Evolutionary conservation across 2,888 invertebrate species (phyloP).

Genomic region (Microchrysa polita): DNA sequence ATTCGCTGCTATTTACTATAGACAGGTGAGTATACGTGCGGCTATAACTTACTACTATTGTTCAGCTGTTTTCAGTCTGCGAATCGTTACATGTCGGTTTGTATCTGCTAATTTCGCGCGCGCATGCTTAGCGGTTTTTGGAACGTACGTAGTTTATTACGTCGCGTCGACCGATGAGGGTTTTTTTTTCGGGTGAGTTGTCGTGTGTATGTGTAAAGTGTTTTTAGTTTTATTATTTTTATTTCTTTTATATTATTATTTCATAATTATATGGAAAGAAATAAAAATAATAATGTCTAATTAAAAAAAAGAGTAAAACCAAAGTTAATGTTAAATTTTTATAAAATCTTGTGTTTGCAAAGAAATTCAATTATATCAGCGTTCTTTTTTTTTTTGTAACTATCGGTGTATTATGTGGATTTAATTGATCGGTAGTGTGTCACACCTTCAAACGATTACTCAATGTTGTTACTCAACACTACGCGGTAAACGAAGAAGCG

Average conservation of each 20-base stretch:
- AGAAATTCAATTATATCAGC: neutral
- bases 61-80: slow-evolving; percentile 31
- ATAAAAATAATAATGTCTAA: too few species aligned
- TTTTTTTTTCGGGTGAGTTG: neutral
- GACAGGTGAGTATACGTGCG: neutral
- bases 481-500: neutral
- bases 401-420: too few species aligned
- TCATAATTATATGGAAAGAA: too few species aligned
- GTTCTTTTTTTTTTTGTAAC: neutral
- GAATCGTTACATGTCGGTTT: slow-evolving; percentile 25
- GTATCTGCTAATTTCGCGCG: slow-evolving; percentile 7
- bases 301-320: too few species aligned
- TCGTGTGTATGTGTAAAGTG: slow-evolving; percentile 4
- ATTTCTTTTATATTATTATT: too few species aligned
- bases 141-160: neutral
- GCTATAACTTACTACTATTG: slow-evolving; percentile 14
- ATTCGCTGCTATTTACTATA: too few species aligned
- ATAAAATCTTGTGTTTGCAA: neutral
- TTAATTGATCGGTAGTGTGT: neutral
- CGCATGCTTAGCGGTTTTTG: slow-evolving; percentile 19
- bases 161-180: neutral
- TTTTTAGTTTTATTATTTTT: neutral
- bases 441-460: slow-evolving; percentile 12
- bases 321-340: too few species aligned
- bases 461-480: slow-evolving; percentile 30